Evolutionary conservation across 2,797 vertebrate genomes (phyloP).

Genomic region (Sebastes minor): DNA sequence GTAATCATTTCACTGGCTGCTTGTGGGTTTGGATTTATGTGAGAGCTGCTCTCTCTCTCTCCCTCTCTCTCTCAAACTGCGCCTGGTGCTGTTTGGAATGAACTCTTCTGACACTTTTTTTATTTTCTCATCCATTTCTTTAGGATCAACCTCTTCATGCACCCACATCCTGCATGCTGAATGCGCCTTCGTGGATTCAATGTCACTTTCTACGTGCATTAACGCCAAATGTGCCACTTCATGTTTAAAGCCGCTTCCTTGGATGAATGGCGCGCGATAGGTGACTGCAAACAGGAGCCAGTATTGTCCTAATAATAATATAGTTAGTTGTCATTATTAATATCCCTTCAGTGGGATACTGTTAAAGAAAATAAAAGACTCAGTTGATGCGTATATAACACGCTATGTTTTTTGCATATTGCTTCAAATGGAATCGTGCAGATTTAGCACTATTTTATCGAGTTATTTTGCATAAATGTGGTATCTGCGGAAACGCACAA

Average conservation of each 20-base stretch:
- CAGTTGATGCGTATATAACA: neutral
- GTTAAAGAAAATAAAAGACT: neutral
- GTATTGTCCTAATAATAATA: no score
- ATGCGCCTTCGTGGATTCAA: neutral
- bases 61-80: neutral
- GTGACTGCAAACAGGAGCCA: neutral
- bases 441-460: neutral
- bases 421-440: neutral
- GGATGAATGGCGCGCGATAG: neutral
- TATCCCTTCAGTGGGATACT: neutral
- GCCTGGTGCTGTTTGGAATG: neutral
- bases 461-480: neutral
- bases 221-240: neutral
- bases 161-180: neutral
- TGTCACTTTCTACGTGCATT: neutral
- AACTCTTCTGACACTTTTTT: neutral
- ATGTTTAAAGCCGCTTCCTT: neutral
- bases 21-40: conserved; percentile 5
- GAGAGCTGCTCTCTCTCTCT: neutral
- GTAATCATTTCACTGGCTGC: conserved; percentile 13
- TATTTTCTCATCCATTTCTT: neutral
- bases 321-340: neutral
- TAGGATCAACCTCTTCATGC: neutral
- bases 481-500: neutral
- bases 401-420: neutral